phyloP scores from a whole-genome alignment of 2,113 vertebrate genomes.

The Anoura caudifer region DNA sequence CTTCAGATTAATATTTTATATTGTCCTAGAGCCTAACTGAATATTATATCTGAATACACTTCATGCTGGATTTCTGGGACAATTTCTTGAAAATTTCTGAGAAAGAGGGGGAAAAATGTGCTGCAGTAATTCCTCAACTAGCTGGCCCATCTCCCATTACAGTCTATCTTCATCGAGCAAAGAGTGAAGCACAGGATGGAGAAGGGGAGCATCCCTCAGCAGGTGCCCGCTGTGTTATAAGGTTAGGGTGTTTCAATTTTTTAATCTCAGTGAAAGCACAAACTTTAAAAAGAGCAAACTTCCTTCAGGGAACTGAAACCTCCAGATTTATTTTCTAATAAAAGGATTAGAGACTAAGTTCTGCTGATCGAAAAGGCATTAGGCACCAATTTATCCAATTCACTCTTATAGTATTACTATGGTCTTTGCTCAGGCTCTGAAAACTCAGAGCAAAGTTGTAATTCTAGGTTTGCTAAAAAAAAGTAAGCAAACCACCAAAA shows the following conservation, averaged over 20 bases:
- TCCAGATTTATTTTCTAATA: conserved; percentile 44
- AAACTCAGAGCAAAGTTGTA: not conserved
- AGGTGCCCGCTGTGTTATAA: not conserved
- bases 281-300: conserved; percentile 45
- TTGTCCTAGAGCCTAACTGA: not conserved
- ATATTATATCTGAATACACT: not conserved
- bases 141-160: not conserved
- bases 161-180: not conserved
- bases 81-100: conserved; percentile 18
- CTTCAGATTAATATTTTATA: conserved; percentile 31
- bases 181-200: not conserved
- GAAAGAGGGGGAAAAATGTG: rapidly evolving
- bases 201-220: too few relatives aligned
- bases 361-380: not conserved
- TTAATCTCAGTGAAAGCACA: not conserved
- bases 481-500: not conserved
- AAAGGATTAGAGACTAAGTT: conserved; percentile 26
- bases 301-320: conserved; percentile 31
- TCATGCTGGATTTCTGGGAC: conserved; percentile 4
- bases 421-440: not conserved
- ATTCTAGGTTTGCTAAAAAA: not conserved
- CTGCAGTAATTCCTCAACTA: not conserved
- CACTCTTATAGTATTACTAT: not conserved
- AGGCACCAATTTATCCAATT: not conserved
- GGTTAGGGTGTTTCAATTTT: not conserved